These are phyloP conservation scores for Ciconia boyciana DNA, from an alignment of 2,113 vertebrate genomes.

Conservation along the genomic window DNA sequence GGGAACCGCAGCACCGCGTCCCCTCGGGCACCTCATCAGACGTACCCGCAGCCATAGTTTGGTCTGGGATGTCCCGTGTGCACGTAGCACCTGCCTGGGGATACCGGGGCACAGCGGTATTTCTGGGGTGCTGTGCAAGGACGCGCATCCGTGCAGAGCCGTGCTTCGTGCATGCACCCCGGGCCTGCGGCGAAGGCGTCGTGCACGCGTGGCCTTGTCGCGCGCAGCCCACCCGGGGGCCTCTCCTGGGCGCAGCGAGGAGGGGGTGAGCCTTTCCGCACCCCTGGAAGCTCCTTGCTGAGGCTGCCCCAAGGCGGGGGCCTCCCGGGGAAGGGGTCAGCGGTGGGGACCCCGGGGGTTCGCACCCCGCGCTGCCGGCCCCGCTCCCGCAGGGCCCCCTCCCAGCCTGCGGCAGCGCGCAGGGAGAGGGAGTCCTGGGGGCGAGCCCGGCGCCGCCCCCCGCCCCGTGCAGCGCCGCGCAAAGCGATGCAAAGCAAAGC, in stretches of 20 bases:
- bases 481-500: background rate
- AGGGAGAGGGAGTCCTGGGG: background rate
- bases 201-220: rapidly evolving
- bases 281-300: background rate
- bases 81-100: rapidly evolving
- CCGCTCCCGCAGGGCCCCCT: background rate
- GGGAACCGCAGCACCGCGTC: background rate
- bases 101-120: rapidly evolving
- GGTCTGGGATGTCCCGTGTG: rapidly evolving
- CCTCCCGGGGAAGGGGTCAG: no score
- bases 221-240: no score
- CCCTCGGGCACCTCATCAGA: rapidly evolving
- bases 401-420: background rate
- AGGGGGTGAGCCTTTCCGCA: background rate
- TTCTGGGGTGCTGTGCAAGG: rapidly evolving
- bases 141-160: rapidly evolving
- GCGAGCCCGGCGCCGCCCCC: background rate
- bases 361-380: background rate
- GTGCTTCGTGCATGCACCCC: background rate
- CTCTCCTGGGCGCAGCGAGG: no score
- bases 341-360: no score
- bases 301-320: background rate
- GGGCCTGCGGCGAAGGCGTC: background rate
- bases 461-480: background rate
- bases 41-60: rapidly evolving